Base-by-base conservation (phyloP, 2,797 vertebrate species). In the Kryptopterus vitreolus region DNA sequence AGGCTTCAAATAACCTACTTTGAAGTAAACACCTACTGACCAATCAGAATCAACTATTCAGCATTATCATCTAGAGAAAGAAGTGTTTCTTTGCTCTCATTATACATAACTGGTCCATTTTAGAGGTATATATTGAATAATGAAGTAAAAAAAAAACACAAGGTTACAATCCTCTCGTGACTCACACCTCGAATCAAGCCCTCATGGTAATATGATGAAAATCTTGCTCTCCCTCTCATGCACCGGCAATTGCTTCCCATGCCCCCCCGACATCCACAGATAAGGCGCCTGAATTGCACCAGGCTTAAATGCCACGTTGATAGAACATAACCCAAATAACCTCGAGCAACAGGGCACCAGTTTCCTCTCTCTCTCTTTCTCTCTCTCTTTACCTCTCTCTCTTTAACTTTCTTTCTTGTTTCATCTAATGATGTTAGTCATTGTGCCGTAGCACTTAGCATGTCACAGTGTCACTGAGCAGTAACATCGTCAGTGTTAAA, bases 341-440 rank as follows among this genome's bases (percentile, higher is more conserved):
- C 77, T 72, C 72, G 9, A 22, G n/a, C 12, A 50, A 72, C 75
- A 71, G 65, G 82, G 38, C 72, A 38, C 46, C 22, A 15, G 46
- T 15, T 79, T 57, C 43, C 46, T 35, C 68, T 79, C 7, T 71
- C 4, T 22, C 48, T 5, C 13, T 38, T 35, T 58, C n/a, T 58
- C 38, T 43, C 38, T 43, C 38, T 43, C 38, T 43, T 9, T 43
- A 5, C 10, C 38, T 43, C 38, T 43, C 38, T 38, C 2, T 38
- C 35, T 38, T 9, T 38, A 4, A 5, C 38, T 38, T 9, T 38
- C 38, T 38, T 9, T 38, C 38, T 38, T 38, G 9, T 74, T 33
- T 43, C 33, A 74, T 74, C 33, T 43, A 33, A 58, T 26, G 33
- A 73, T 35, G 68, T 22, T 33, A 35, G 43, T 70, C 15, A 52